These are phyloP conservation scores for Clarias laeviceps DNA, from an alignment of 2,797 vertebrate genomes.

Conservation along the genomic window DNA sequence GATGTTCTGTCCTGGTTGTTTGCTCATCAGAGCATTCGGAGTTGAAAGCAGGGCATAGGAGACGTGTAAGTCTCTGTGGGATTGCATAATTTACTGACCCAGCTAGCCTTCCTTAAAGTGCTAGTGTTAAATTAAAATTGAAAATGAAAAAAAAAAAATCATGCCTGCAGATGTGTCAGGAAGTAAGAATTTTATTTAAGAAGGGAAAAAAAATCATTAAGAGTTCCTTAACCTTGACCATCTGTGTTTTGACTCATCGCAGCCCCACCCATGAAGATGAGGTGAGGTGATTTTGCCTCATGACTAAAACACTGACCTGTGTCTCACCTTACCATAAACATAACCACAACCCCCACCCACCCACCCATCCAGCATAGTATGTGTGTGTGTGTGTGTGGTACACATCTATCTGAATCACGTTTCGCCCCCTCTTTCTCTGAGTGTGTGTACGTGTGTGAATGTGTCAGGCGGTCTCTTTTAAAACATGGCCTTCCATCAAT, in stretches of 20 bases:
- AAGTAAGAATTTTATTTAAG: not conserved
- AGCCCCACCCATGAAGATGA: conserved; percentile 35
- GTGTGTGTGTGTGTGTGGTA: not conserved
- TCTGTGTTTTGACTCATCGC: conserved; percentile 47
- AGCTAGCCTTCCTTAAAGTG: not conserved
- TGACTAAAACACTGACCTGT: conserved; percentile 55
- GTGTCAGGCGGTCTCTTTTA: not conserved
- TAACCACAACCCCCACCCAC: conserved; percentile 20
- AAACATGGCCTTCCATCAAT: conserved; percentile 40
- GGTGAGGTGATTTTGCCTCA: conserved; percentile 36
- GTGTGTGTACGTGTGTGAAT: conserved; percentile 20
- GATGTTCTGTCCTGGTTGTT: conserved; percentile 49
- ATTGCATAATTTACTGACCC: not conserved
- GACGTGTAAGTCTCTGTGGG: not conserved
- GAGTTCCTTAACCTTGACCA: conserved; percentile 2
- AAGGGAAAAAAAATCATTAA: not conserved
- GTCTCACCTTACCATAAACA: conserved; percentile 43
- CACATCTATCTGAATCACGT: not conserved
- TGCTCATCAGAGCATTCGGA: conserved; percentile 27
- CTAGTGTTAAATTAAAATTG: not conserved
- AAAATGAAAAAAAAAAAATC: not conserved
- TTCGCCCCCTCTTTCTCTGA: not conserved
- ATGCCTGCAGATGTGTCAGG: not conserved
- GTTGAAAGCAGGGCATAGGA: conserved; percentile 10
- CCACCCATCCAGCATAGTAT: not conserved